These are phyloP conservation scores for Clarias batrachus DNA, from an alignment of 2,113 vertebrate species.

Conservation along the genomic window DNA sequence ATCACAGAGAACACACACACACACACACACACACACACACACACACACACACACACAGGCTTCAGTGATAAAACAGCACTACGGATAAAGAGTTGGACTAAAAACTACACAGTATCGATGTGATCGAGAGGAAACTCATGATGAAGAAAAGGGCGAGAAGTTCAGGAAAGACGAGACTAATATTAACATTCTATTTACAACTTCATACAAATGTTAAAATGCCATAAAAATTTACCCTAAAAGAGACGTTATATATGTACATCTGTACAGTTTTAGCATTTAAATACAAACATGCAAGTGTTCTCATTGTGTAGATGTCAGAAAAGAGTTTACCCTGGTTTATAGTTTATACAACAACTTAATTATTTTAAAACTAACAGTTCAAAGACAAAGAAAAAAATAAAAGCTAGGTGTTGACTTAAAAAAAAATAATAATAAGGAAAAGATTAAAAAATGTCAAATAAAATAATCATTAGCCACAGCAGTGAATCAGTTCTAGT, in stretches of 20 bases:
- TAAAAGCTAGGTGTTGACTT: conserved; percentile 53
- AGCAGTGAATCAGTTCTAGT: conserved; percentile 55
- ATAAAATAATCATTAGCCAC: conserved; percentile 48
- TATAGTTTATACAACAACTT: conserved; percentile 66
- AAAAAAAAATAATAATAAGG: conserved; percentile 47
- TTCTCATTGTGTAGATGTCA: conserved; percentile 68
- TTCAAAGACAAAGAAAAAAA: background rate
- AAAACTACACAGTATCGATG: conserved; percentile 58
- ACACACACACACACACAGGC: too few species aligned
- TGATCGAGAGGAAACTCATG: too few species aligned
- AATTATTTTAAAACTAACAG: conserved; percentile 22
- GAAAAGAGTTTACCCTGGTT: conserved; percentile 71
- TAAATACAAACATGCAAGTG: conserved; percentile 81
- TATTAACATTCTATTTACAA: conserved; percentile 78
- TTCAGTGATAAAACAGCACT: conserved; percentile 41
- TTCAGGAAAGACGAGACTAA: conserved; percentile 61
- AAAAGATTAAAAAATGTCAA: background rate
- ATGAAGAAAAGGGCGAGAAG: conserved; percentile 18
- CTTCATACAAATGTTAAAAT: conserved; percentile 75
- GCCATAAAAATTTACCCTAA: conserved; percentile 77
- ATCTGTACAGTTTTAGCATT: conserved; percentile 75
- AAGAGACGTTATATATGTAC: conserved; percentile 76
- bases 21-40: too few species aligned
- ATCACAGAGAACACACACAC: conserved; percentile 63
- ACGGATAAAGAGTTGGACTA: conserved; percentile 43